Base-by-base conservation (phyloP, 2,113 vertebrate genomes). In the Rhynchopsitta pachyrhyncha region DNA sequence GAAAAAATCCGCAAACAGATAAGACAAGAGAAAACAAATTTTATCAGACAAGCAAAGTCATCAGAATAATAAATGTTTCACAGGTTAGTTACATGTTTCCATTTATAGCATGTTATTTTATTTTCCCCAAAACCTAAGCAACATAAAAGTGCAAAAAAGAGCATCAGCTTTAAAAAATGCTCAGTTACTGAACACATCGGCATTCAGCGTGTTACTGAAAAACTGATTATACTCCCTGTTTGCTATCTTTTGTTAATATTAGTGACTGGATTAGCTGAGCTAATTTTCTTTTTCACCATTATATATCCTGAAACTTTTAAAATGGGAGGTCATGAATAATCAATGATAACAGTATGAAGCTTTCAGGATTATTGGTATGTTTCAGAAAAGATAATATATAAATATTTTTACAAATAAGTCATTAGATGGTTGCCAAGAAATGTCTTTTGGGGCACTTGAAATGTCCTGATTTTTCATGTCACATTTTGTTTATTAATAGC, bases 401-500 rank as follows among this genome's bases (percentile, higher is more conserved):
- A 90, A 91, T 86, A 92, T 88, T 94, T 92, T 93, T 86, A 60
- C 71, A 94, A 86, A 90, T 83, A 93, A 95, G 25, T 94, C 88
- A 86, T 94, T 86, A 90, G 67, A 41, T 23, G 53, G 23, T 95
- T 92, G 80, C 23, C 90, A 90, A 92, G 79, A 92, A 92, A 78
- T 55, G 19, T 68, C 73, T 92, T 92, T 57, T 3, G 24, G 92
- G 86, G 52, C 47, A 79, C 60, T 86, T 73, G 39, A 67, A 90
- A 88, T 69, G 28, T n/a, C 69, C 69, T 86, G 47, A 88, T 86
- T 90, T 94, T 93, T 90, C 80, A 33, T 90, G 83, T 86, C 88
- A 94, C 62, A 82, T 73, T 96, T 92, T 90, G 68, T 93, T 96
- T 96, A 92, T 90, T 94, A 92, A 81, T 95, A 94, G 71, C 35